Evolutionary conservation across 2,888 invertebrate genomes (phyloP).

Genomic region (Thysanoteuthis rhombus): DNA sequence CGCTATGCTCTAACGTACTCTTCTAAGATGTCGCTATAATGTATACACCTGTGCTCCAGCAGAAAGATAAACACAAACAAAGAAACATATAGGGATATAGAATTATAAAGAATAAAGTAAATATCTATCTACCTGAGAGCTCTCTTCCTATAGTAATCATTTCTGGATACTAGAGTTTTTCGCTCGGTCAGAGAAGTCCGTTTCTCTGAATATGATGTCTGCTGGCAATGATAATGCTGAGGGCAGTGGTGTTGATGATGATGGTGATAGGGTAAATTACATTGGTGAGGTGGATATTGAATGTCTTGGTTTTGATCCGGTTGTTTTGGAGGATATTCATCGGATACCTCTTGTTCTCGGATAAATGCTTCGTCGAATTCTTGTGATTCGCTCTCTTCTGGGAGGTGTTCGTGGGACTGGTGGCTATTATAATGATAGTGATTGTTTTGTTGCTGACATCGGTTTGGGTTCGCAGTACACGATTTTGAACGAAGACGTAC

Average conservation of each 20-base stretch:
- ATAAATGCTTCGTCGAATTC: not conserved
- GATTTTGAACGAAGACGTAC: constrained; percentile 39
- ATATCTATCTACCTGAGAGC: constrained; percentile 12
- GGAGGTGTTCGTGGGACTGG: not conserved
- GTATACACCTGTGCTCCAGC: not conserved
- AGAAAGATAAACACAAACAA: not conserved
- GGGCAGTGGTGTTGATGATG: not conserved
- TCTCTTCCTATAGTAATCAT: constrained; percentile 18
- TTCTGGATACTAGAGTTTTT: not conserved
- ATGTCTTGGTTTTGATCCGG: not conserved
- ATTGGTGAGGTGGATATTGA: not conserved
- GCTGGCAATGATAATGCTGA: not conserved
- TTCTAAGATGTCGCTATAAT: too few species aligned
- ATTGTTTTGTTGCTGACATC: constrained; percentile 32
- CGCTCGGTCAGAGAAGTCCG: not conserved
- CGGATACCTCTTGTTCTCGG: not conserved
- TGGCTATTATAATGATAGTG: not conserved
- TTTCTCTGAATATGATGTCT: not conserved
- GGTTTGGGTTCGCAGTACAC: constrained; percentile 36
- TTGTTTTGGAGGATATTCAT: not conserved
- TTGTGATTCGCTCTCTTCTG: not conserved
- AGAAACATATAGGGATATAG: too few species aligned
- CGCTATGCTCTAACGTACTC: too few species aligned
- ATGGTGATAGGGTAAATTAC: not conserved
- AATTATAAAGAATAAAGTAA: not conserved